Evolutionary conservation across 2,888 invertebrate genomes (phyloP), one percentile per base, ranked within the genome.

Genomic region (Julus scanicus): DNA sequence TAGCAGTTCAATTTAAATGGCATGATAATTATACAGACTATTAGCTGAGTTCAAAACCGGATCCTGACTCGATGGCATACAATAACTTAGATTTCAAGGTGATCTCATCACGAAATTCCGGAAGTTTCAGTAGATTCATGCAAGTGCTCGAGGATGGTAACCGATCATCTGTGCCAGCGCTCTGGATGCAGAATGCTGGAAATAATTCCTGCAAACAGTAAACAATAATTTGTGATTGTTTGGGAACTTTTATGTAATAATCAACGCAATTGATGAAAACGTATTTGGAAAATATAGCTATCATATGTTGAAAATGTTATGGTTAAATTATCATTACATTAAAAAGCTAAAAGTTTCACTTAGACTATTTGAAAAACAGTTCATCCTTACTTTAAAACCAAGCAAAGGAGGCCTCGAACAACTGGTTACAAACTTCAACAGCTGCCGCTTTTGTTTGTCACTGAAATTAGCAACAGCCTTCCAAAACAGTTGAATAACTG

Each of bases 121-220:
- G 99, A 90, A 99, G 94, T 93, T 99, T 99, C 89, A 99, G 94
- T 89, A 99, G 94, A 94, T 99, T 99, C 95, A 99, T 97, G 92
- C 99, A 99, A 5, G 99, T 99, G 92, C 98, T 98, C 11, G 99
- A 97, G 15, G 99, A 98, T 0, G 99, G 99, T 91, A 99, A 94
- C 17, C 98, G 95, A 3, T 90, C 89, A 90, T 96, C 95, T 86
- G 95, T 95, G 15, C 98, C 98, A 88, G 97, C 97, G 89, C 96
- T 96, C 91, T 99, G 98, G 91, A 99, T 98, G 92, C 98, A 98
- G 93, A 99, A 98, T 1, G 97, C 96, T 15, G 99, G 99, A 92
- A 97, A 96, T 90, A 99, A 93, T 92, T 99, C 98, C 96, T 98
- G 91, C 1, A 80, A 88, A 40, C 57, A 84, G 0, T 87, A 88